phyloP scores from a whole-genome alignment of 2,888 invertebrate genomes.

The Anticlea derivata region DNA sequence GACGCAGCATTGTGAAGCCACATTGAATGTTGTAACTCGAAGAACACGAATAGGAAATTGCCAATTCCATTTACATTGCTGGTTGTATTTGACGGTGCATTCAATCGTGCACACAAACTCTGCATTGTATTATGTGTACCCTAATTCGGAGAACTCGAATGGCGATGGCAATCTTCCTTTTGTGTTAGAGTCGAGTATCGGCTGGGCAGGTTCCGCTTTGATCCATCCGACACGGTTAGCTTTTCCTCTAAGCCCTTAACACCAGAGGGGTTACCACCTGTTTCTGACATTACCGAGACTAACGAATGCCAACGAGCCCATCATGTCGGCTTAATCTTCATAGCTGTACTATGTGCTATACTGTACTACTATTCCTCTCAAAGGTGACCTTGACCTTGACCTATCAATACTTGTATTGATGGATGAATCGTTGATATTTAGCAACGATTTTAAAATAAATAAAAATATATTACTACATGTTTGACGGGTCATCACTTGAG shows the following conservation, averaged over 20 bases:
- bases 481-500: too few relatives aligned
- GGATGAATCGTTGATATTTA: too few relatives aligned
- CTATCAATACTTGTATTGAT: too few relatives aligned
- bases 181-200: constrained; percentile 1
- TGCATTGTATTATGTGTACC: constrained; percentile 8
- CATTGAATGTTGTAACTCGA: not conserved
- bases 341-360: too few relatives aligned
- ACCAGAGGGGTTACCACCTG: not conserved
- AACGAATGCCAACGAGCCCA: too few relatives aligned
- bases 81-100: constrained; percentile 7
- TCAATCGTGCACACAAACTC: constrained; percentile 10
- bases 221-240: not conserved
- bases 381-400: too few relatives aligned
- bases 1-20: not conserved
- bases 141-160: not conserved
- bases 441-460: too few relatives aligned
- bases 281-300: not conserved
- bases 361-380: too few relatives aligned
- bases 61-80: constrained; percentile 1
- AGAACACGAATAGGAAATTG: constrained; percentile 4
- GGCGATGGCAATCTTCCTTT: constrained; percentile 4
- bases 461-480: too few relatives aligned
- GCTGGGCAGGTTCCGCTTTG: constrained; percentile 1
- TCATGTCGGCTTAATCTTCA: too few relatives aligned
- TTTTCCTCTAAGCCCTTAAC: not conserved